Evolutionary conservation across 2,888 invertebrate genomes (phyloP), one percentile per base, ranked within the genome.

Genomic region (Ashinkailepas kermadecensis): DNA sequence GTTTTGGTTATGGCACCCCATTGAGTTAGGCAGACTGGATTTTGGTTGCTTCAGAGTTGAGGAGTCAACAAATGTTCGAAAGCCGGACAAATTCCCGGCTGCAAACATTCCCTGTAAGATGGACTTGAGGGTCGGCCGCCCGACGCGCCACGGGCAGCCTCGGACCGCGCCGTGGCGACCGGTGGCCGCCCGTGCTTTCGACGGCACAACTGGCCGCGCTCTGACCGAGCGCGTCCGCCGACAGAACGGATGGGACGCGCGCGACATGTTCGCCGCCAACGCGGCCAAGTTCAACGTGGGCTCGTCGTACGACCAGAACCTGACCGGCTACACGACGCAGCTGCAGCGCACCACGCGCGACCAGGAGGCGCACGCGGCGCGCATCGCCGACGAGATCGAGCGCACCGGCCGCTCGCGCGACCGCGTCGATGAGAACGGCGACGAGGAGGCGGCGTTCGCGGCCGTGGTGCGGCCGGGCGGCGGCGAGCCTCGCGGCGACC

Each of bases 181-280:
- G 39, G 39, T 39, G 39, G 39, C 39, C 39, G 2, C 2, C 2
- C 4, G 39, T 39, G 39, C 39, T 39, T 1, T 39, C 39, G 39
- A 39, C 39, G 4, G 39, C 39, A 39, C 39, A 4, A 39, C 39
- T 39, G 39, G 39, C 39, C 39, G 39, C 39, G 39, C 39, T 39
- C 39, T 39, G 39, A 39, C 39, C 39, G 3, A 7, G 1, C 59
- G 59, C 7, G 15, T 59, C 59, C 59, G n/a, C 39, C n/a, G n/a
- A 39, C 79, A 79, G 79, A 96, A 96, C 89, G 98, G 98, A 83
- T 99, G 99, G 98, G 95, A 97, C 89, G 93, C 94, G 3, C 92
- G 94, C 88, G 97, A 98, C 85, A 99, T 99, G 98, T 99, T 99
- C 89, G 91, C 93, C 84, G 95, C 93, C 87, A 98, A 98, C 89